Conservation (phyloP, 2,113 vertebrate species). For the Typhlomys cinereus region DNA sequence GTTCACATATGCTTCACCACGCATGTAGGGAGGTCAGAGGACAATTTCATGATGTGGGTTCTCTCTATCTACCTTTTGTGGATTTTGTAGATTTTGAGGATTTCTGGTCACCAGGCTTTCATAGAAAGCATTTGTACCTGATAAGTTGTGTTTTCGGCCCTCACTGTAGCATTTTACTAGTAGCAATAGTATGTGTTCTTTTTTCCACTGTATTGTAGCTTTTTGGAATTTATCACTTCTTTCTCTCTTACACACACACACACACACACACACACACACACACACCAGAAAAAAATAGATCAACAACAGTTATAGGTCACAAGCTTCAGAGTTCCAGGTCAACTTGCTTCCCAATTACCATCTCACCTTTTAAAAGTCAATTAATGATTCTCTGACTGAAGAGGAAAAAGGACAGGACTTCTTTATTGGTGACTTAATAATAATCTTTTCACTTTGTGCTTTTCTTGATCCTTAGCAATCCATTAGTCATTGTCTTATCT, state of each 20-base stretch:
- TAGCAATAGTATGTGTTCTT: neutral
- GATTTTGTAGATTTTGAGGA: too few relatives aligned
- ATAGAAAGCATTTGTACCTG: too few relatives aligned
- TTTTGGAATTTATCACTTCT: neutral
- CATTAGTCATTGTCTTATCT: slow-evolving; percentile 19
- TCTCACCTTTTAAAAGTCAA: slow-evolving; percentile 45
- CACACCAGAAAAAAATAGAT: neutral
- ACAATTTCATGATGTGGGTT: too few relatives aligned
- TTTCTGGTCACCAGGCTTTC: too few relatives aligned
- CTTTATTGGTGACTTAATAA: slow-evolving; percentile 36
- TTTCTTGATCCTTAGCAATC: neutral
- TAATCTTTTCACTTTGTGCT: neutral
- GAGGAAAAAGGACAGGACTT: neutral
- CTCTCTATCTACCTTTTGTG: too few relatives aligned
- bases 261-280: too few relatives aligned
- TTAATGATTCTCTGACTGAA: slow-evolving; percentile 23
- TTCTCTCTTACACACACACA: neutral
- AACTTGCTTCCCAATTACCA: neutral
- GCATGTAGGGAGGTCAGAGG: too few relatives aligned
- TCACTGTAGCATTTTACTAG: slow-evolving; percentile 13
- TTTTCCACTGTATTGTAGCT: slow-evolving; percentile 9
- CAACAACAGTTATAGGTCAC: neutral
- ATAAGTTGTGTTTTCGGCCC: too few relatives aligned
- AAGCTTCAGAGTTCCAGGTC: slow-evolving; percentile 33
- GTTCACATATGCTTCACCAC: too few relatives aligned